A percentile compares a stretch with the other conserved stretches of the same genome.
Evolutionary conservation across 2,888 invertebrate genomes (phyloP).

Genomic region (Himalopsyche anomala): DNA sequence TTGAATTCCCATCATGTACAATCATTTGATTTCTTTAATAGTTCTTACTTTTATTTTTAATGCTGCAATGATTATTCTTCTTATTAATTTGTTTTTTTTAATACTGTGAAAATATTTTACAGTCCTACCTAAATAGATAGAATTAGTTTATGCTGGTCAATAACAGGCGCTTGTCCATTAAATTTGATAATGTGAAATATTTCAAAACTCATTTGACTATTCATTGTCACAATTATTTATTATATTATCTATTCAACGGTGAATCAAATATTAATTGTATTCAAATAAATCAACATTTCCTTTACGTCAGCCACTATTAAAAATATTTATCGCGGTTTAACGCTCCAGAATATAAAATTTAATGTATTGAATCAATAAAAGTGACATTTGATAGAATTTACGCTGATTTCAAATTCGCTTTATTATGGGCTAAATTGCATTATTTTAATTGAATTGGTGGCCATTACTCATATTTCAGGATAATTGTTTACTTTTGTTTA

Average conservation of each 20-base stretch:
- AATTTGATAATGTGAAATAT: too few relatives aligned
- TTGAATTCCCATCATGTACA: too few relatives aligned
- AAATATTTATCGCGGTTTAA: slow-evolving; percentile 14
- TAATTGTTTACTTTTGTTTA: too few relatives aligned
- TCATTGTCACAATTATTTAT: neutral
- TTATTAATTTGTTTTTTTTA: too few relatives aligned
- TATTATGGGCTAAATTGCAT: slow-evolving; percentile 16
- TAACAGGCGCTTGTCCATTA: too few relatives aligned
- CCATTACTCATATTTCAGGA: neutral
- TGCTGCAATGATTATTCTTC: too few relatives aligned
- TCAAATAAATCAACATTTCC: slow-evolving; percentile 9
- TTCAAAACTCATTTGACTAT: too few relatives aligned
- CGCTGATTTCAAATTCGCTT: slow-evolving; percentile 18
- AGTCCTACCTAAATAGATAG: too few relatives aligned
- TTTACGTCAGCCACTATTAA: slow-evolving; percentile 4
- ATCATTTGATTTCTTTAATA: too few relatives aligned
- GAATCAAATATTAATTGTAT: slow-evolving; percentile 26
- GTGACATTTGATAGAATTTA: slow-evolving; percentile 11
- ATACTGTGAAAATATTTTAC: too few relatives aligned
- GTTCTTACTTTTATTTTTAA: too few relatives aligned
- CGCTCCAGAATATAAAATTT: slow-evolving; percentile 7
- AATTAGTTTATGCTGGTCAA: too few relatives aligned
- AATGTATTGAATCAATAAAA: neutral
- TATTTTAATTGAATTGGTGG: neutral
- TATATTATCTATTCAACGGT: neutral